phyloP scores from a whole-genome alignment of 2,797 vertebrate genomes.

The Carduelis carduelis region DNA sequence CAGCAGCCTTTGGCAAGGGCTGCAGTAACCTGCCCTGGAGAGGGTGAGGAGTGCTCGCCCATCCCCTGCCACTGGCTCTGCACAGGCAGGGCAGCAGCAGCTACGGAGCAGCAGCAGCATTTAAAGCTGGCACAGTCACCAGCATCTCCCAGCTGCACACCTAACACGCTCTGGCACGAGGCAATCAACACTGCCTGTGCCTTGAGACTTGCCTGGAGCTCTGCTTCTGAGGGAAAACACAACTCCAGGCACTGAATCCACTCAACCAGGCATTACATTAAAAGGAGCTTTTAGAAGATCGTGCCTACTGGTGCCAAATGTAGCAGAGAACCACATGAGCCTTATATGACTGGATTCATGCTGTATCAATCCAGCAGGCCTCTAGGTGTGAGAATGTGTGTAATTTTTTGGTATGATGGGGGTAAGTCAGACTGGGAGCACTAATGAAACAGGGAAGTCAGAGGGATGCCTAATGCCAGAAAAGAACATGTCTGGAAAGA shows the following conservation, averaged over 20 bases:
- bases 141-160: background rate
- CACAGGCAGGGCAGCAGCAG: background rate
- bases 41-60: background rate
- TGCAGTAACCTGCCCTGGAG: background rate
- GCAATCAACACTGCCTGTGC: rapidly evolving
- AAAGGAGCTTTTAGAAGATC: background rate
- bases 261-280: background rate
- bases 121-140: rapidly evolving
- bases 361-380: background rate
- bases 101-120: background rate
- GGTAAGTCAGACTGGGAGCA: background rate
- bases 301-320: rapidly evolving
- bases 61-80: rapidly evolving
- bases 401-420: background rate
- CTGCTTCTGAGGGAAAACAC: rapidly evolving
- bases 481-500: background rate
- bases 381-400: background rate
- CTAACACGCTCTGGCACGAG: rapidly evolving
- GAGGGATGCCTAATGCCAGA: background rate
- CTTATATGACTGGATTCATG: background rate
- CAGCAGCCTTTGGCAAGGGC: background rate
- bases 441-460: background rate
- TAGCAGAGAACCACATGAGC: background rate
- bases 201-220: background rate
- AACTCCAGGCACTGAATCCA: background rate